phyloP scores from a whole-genome alignment of 2,888 invertebrate genomes.

The Meta bourneti region DNA sequence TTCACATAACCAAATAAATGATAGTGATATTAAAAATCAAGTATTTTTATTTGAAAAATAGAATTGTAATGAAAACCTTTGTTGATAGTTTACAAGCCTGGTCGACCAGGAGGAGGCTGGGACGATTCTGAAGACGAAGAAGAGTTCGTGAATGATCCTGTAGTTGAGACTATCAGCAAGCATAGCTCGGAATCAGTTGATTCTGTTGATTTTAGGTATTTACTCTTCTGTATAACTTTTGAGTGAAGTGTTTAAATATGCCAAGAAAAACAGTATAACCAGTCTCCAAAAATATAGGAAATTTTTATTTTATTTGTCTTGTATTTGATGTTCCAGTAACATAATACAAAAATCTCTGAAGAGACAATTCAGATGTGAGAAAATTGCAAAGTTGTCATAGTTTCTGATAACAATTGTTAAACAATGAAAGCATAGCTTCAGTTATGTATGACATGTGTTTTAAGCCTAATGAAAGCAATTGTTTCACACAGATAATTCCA shows the following conservation, averaged over 20 bases:
- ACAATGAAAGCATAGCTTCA: too few relatives aligned
- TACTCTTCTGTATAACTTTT: neutral
- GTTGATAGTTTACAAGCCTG: slow-evolving; percentile 60
- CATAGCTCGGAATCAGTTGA: slow-evolving; percentile 47
- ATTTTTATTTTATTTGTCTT: neutral
- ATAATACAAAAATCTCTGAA: too few relatives aligned
- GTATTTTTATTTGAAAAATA: neutral
- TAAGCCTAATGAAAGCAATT: too few relatives aligned
- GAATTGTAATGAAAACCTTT: neutral
- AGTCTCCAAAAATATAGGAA: neutral
- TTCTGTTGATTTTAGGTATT: slow-evolving; percentile 51
- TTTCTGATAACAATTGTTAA: too few relatives aligned
- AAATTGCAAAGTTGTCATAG: too few relatives aligned
- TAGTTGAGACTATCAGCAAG: slow-evolving; percentile 26
- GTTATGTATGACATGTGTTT: too few relatives aligned
- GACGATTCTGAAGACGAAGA: slow-evolving; percentile 64
- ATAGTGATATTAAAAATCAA: neutral
- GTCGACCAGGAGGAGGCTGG: slow-evolving; percentile 74
- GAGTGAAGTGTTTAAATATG: neutral
- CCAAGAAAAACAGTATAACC: neutral
- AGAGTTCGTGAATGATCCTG: neutral
- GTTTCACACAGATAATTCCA: too few relatives aligned
- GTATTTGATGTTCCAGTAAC: neutral
- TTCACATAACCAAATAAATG: neutral
- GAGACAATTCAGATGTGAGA: too few relatives aligned